Evolutionary conservation across 2,888 invertebrate species (phyloP), one percentile per base, ranked within the genome.

Genomic region (Heliconius cydno): DNA sequence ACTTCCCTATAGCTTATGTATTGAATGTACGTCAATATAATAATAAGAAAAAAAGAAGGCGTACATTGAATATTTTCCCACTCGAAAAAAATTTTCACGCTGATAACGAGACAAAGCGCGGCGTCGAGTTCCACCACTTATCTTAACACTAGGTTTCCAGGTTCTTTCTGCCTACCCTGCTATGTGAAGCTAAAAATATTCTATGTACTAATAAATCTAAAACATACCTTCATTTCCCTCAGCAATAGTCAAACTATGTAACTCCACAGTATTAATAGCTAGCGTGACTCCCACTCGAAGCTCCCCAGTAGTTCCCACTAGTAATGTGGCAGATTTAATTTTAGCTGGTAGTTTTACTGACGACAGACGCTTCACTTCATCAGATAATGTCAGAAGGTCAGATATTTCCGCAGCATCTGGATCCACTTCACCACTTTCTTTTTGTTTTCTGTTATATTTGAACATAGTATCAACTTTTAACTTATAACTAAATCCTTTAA

Each of bases 251-350:
- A 96, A 87, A 76, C 96, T 96, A 88, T 97, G 96, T 79, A 98
- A 89, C 83, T 97, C 97, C 12, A 98, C 92, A 1, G 96, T 96
- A 87, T 99, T 99, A 87, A 98, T 97, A 13, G 96, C 95, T 57
- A 98, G 90, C 34, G 96, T 95, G 5, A 96, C 94, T 1, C 96
- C 96, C 9, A 97, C 92, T 84, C 98, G 95, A 7, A 98, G 88
- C 88, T 97, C 97, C 4, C 96, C 96, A 10, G 96, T 97, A 77
- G 96, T 96, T 3, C 98, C 98, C 79, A 97, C 89, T 52, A 97
- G 90, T 4, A 98, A 88, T 85, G 97, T 96, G 1, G 97, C 92
- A 0, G 97, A 96, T 90, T 98, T 98, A 60, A 96, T 93, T 92
- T 97, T 97, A n/a, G 96, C 95, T 0, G 96, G 92, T 25, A 96